Conservation (phyloP, 1,140 invertebrate genomes). For the Melitaea cinxia region DNA sequence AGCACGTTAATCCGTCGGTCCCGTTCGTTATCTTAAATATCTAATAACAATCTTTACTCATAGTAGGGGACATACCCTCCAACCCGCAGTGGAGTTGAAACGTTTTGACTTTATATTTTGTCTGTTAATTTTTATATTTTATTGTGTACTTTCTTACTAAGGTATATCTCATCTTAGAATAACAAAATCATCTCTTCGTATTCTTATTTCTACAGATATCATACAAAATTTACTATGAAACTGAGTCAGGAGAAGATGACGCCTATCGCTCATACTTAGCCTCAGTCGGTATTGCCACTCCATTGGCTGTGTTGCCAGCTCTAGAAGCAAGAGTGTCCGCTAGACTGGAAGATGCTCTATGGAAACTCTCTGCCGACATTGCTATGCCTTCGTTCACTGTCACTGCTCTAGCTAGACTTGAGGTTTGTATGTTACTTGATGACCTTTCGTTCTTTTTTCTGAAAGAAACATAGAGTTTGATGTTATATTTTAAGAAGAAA, state of each 20-base stretch:
- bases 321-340: slow-evolving; percentile 64
- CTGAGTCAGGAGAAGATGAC: slow-evolving; percentile 69
- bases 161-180: no score
- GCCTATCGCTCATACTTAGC: slow-evolving; percentile 67
- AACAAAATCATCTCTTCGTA: slow-evolving; percentile 3
- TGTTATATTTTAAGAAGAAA: no score
- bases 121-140: no score
- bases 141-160: no score
- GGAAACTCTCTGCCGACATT: slow-evolving; percentile 70
- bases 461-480: no score
- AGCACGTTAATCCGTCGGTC: no score
- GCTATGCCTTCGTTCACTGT: slow-evolving; percentile 74
- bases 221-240: slow-evolving; percentile 67
- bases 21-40: no score
- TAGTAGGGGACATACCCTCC: no score
- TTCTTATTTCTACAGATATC: slow-evolving; percentile 59
- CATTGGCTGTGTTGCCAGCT: slow-evolving; percentile 62
- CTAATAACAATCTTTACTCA: no score
- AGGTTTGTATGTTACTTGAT: slow-evolving; percentile 45
- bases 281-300: slow-evolving; percentile 61
- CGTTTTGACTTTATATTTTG: no score
- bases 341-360: slow-evolving; percentile 66
- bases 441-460: not conserved
- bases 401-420: slow-evolving; percentile 64
- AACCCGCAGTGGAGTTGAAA: no score